Conservation (phyloP, 2,797 vertebrate species). For the Phalanger gymnotis region DNA sequence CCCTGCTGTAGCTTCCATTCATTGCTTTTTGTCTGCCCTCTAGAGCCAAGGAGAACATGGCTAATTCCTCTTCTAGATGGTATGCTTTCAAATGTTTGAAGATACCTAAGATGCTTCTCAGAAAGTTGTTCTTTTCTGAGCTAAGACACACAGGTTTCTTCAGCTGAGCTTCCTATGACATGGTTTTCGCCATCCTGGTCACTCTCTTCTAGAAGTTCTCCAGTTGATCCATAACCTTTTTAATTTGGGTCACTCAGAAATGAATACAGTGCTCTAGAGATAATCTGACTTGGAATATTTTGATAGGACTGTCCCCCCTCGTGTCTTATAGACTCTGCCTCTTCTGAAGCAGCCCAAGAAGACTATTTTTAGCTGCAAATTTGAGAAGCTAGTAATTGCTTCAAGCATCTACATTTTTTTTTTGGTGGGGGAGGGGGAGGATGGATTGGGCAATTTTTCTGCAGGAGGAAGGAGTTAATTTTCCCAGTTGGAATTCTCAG, state of each 20-base stretch:
- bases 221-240: not conserved
- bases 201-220: not conserved
- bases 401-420: not conserved
- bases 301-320: not conserved
- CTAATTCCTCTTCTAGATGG: not conserved
- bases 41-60: not conserved
- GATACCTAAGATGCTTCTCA: not conserved
- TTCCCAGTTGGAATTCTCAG: conserved; percentile 74
- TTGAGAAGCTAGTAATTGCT: conserved; percentile 28
- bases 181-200: not conserved
- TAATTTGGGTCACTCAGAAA: not conserved
- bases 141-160: not conserved
- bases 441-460: not conserved
- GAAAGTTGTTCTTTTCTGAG: not conserved
- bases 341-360: not conserved
- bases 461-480: conserved; percentile 74
- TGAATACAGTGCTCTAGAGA: not conserved
- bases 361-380: not conserved
- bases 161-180: not conserved
- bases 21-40: not conserved
- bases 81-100: not conserved
- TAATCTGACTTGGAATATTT: not conserved
- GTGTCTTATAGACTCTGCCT: not conserved
- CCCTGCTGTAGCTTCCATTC: not conserved
- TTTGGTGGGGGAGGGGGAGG: not conserved